phyloP scores from a whole-genome alignment of 2,113 vertebrate genomes.

The Microcebus jonahi region DNA sequence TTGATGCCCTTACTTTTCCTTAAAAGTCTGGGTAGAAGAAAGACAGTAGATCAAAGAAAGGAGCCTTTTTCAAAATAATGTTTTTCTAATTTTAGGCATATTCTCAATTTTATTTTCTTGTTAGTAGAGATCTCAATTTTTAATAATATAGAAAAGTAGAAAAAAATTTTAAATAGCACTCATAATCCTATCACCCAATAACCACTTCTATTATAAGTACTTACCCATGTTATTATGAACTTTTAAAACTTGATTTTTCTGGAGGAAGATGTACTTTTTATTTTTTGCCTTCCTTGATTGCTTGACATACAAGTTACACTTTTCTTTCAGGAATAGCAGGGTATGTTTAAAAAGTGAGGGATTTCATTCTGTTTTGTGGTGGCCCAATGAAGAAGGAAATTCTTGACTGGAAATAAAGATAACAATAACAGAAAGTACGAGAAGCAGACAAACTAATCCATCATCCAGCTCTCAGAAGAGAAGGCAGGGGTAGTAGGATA shows the following conservation, averaged over 20 bases:
- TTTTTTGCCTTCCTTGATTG: neutral
- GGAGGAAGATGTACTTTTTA: neutral
- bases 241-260: conserved; percentile 40
- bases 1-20: neutral
- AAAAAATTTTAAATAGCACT: neutral
- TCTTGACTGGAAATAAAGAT: neutral
- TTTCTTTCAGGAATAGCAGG: neutral
- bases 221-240: neutral
- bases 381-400: neutral
- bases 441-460: conserved; percentile 3
- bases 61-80: neutral
- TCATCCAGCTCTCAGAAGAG: neutral
- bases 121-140: neutral
- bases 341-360: conserved; percentile 3
- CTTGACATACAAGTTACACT: neutral
- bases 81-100: neutral
- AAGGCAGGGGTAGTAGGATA: neutral
- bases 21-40: neutral
- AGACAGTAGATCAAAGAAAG: neutral
- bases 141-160: neutral
- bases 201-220: neutral
- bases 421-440: neutral
- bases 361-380: neutral
- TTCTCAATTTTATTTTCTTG: neutral
- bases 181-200: neutral